These are phyloP conservation scores for Vidua chalybeata DNA, from an alignment of 2,113 vertebrate genomes.

Conservation along the genomic window DNA sequence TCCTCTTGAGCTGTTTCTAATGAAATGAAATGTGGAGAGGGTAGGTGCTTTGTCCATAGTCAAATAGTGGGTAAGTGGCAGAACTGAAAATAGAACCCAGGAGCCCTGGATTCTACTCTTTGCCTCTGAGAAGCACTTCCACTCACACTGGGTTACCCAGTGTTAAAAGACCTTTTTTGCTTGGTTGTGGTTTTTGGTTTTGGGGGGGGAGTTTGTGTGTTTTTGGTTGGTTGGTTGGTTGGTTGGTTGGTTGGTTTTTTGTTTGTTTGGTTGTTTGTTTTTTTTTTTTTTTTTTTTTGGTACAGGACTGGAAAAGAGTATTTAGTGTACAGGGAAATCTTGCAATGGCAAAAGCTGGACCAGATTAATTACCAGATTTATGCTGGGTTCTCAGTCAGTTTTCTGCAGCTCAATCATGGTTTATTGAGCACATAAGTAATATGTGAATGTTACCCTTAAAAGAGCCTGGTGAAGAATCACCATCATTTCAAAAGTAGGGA, in stretches of 20 bases:
- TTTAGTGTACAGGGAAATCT: not conserved
- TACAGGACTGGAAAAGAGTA: not conserved
- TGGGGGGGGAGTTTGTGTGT: too few species aligned
- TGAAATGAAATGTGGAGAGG: conserved; percentile 13
- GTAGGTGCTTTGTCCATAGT: conserved; percentile 34
- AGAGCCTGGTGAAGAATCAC: not conserved
- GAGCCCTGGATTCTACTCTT: not conserved
- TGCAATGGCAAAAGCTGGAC: not conserved
- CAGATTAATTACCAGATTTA: conserved; percentile 23
- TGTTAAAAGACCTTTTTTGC: not conserved
- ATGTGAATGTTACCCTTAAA: not conserved
- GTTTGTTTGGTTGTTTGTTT: too few species aligned
- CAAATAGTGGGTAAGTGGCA: conserved; percentile 26
- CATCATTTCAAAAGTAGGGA: not conserved
- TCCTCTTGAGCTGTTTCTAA: conserved; percentile 54
- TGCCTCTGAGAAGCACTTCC: not conserved
- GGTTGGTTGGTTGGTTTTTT: too few species aligned
- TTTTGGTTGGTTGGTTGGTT: too few species aligned
- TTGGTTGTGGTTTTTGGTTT: too few species aligned
- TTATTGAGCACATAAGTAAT: not conserved
- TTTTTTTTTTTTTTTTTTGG: not conserved
- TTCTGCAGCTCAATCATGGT: not conserved
- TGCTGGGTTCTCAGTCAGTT: not conserved
- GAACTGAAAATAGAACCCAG: conserved; percentile 23
- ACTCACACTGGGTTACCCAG: not conserved